A percentile compares a stretch with the other conserved stretches of the same genome.
Evolutionary conservation across 1,140 invertebrate genomes (phyloP).

Genomic region (Ladona fulva): DNA sequence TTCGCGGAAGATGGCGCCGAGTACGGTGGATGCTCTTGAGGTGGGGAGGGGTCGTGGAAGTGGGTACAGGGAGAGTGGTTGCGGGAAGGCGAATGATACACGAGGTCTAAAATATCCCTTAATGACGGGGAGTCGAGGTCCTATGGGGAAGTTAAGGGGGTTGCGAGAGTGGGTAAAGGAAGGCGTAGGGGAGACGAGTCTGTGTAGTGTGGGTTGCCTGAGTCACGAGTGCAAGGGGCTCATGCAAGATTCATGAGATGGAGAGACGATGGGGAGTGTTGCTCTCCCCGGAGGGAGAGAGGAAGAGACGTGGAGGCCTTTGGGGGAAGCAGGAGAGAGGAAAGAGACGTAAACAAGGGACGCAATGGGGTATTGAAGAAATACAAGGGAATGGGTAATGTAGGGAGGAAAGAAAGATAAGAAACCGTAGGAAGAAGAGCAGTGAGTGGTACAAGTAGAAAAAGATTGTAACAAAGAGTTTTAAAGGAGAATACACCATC

Average conservation of each 20-base stretch:
- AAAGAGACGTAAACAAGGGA: background rate
- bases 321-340: too few relatives aligned
- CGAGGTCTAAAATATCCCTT: slow-evolving; percentile 1
- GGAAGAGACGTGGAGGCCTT: background rate
- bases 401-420: background rate
- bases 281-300: background rate
- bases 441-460: background rate
- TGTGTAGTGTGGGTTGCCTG: background rate
- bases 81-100: background rate
- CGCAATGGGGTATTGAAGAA: background rate
- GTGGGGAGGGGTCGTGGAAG: background rate
- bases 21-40: too few relatives aligned
- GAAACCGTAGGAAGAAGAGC: background rate
- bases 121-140: background rate
- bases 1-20: background rate
- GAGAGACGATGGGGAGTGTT: background rate
- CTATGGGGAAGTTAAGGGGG: background rate
- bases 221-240: slow-evolving; percentile 1
- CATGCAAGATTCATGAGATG: background rate
- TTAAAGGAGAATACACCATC: too few relatives aligned
- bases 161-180: background rate
- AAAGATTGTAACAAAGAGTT: too few relatives aligned
- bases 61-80: background rate
- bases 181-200: background rate
- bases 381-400: background rate